Percentiles rank a stretch among this genome's conserved stretches.
These are phyloP conservation scores for Ptychochromis oligacanthus DNA, from an alignment of 2,113 vertebrate genomes.

Conservation along the genomic window DNA sequence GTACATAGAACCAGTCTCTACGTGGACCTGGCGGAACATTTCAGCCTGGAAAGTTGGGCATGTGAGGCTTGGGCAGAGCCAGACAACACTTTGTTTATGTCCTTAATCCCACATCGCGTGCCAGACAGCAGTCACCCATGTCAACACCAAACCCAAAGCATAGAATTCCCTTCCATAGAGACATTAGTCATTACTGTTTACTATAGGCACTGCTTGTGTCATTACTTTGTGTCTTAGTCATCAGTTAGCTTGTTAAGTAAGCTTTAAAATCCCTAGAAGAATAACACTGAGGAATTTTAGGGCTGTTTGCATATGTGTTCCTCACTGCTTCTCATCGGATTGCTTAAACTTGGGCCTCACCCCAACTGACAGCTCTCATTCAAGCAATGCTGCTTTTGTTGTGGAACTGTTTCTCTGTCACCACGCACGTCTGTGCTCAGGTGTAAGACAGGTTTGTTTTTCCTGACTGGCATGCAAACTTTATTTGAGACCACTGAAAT, in stretches of 20 bases:
- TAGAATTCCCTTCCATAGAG: conserved; percentile 59
- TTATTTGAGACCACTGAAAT: not conserved
- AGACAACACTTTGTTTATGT: conserved; percentile 72
- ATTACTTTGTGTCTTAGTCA: conserved; percentile 61
- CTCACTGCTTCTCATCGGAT: conserved; percentile 31
- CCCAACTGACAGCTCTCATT: conserved; percentile 61
- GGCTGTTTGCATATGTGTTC: conserved; percentile 31
- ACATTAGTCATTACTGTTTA: conserved; percentile 71
- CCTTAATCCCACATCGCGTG: conserved; percentile 71
- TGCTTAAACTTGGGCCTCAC: conserved; percentile 64
- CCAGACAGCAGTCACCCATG: conserved; percentile 67
- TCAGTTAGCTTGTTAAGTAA: conserved; percentile 55
- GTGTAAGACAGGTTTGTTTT: not conserved
- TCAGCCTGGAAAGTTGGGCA: conserved; percentile 19
- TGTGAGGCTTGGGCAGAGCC: conserved; percentile 5
- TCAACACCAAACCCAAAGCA: conserved; percentile 63
- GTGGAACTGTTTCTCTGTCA: not conserved
- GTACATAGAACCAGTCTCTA: not conserved
- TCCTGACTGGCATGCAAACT: not conserved
- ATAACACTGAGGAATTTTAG: conserved; percentile 53
- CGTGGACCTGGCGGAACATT: conserved; percentile 22
- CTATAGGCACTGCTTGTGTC: conserved; percentile 43
- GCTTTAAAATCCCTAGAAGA: conserved; percentile 50
- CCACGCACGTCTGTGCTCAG: not conserved
- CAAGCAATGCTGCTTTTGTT: conserved; percentile 36